These are phyloP conservation scores for Xylocampa areola DNA, from an alignment of 2,888 invertebrate genomes.

Conservation along the genomic window DNA sequence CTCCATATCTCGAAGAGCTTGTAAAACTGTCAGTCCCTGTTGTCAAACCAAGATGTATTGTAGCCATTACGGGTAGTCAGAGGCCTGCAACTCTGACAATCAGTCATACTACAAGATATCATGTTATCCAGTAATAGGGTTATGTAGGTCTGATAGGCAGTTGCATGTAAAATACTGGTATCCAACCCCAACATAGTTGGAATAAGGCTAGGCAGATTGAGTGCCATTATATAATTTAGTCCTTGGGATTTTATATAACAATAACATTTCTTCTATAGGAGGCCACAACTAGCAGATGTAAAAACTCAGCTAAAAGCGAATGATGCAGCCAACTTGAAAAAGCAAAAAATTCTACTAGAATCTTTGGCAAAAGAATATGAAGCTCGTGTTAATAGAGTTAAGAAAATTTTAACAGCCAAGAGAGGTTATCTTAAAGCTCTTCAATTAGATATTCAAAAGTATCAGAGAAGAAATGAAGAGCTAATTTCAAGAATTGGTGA, in stretches of 20 bases:
- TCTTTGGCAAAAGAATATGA: slow-evolving; percentile 83
- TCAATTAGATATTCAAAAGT: slow-evolving; percentile 83
- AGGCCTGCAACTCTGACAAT: too few relatives aligned
- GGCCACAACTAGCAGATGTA: slow-evolving; percentile 81
- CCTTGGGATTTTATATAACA: neutral
- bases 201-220: too few relatives aligned
- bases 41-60: too few relatives aligned
- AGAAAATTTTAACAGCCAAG: slow-evolving; percentile 79
- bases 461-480: slow-evolving; percentile 83
- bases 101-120: too few relatives aligned
- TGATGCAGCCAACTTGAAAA: slow-evolving; percentile 77
- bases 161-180: too few relatives aligned
- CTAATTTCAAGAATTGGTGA: slow-evolving; percentile 73
- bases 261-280: slow-evolving; percentile 68
- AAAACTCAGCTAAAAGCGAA: slow-evolving; percentile 78
- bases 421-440: slow-evolving; percentile 82
- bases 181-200: too few relatives aligned
- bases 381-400: slow-evolving; percentile 73
- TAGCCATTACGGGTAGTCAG: too few relatives aligned
- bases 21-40: too few relatives aligned
- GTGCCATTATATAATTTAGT: too few relatives aligned
- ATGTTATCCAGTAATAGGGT: too few relatives aligned
- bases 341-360: slow-evolving; percentile 79
- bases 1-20: too few relatives aligned
- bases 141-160: too few relatives aligned